These are phyloP conservation scores for Apus apus DNA, from an alignment of 2,113 vertebrate species.

Conservation along the genomic window DNA sequence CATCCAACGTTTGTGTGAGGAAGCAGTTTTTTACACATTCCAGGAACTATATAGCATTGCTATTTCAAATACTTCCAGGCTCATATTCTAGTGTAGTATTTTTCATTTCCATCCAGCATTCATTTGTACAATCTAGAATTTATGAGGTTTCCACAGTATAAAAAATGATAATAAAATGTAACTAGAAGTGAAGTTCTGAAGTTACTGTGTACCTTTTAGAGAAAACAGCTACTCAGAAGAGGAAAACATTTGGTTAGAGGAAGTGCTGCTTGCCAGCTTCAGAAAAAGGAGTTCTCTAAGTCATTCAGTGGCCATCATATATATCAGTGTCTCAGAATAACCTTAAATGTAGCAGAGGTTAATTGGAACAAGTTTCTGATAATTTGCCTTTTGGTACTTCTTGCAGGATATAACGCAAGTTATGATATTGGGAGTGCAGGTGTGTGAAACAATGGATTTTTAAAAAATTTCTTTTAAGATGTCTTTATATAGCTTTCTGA, in stretches of 20 bases:
- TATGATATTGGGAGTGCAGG: too few species aligned
- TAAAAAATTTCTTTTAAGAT: background rate
- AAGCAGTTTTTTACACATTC: too few species aligned
- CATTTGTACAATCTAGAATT: background rate
- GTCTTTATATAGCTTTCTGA: background rate
- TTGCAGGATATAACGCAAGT: background rate
- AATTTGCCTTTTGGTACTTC: background rate
- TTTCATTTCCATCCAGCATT: background rate
- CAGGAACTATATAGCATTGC: background rate
- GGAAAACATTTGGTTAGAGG: rapidly evolving
- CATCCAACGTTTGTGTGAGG: too few species aligned
- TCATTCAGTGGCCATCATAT: rapidly evolving
- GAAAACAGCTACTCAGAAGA: background rate
- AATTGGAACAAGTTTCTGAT: background rate
- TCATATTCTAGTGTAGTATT: background rate
- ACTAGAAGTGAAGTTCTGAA: background rate
- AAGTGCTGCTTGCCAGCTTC: background rate
- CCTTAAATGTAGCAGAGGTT: background rate
- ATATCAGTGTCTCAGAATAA: background rate
- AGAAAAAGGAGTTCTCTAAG: background rate
- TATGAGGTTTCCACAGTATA: rapidly evolving
- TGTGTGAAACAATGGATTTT: background rate
- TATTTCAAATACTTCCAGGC: background rate
- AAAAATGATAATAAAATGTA: background rate
- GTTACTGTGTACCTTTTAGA: background rate